Percentiles rank a stretch among this genome's conserved stretches.
phyloP scores from a whole-genome alignment of 2,888 invertebrate species.

The Brachypalpus laphriformis region DNA sequence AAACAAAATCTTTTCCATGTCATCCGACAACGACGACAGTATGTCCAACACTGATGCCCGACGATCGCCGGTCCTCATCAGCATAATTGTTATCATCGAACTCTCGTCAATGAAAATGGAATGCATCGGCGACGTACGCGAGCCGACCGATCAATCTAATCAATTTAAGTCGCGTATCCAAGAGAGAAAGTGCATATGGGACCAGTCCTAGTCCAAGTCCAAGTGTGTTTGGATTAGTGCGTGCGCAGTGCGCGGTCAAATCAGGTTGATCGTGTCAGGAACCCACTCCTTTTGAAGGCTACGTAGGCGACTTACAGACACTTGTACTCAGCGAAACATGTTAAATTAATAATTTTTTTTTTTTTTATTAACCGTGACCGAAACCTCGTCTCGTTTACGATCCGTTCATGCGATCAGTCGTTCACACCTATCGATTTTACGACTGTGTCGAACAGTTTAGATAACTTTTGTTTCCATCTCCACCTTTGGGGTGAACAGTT shows the following conservation, averaged over 20 bases:
- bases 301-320: slow-evolving; percentile 59
- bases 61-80: slow-evolving; percentile 35
- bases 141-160: slow-evolving; percentile 53
- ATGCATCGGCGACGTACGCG: slow-evolving; percentile 21
- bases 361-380: slow-evolving; percentile 61
- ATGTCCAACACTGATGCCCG: slow-evolving; percentile 13
- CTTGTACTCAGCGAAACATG: slow-evolving; percentile 31
- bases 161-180: slow-evolving; percentile 46
- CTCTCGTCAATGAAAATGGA: slow-evolving; percentile 45
- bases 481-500: slow-evolving; percentile 4
- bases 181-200: slow-evolving; percentile 53
- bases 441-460: slow-evolving; percentile 59
- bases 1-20: slow-evolving; percentile 65
- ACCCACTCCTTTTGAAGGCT: slow-evolving; percentile 37
- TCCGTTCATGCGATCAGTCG: slow-evolving; percentile 38
- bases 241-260: slow-evolving; percentile 11
- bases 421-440: slow-evolving; percentile 68
- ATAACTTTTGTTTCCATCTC: slow-evolving; percentile 16
- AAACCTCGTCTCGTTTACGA: slow-evolving; percentile 54
- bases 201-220: not conserved
- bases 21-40: slow-evolving; percentile 34
- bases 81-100: slow-evolving; percentile 59
- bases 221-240: slow-evolving; percentile 21
- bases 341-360: slow-evolving; percentile 55
- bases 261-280: slow-evolving; percentile 52